phyloP scores from a whole-genome alignment of 2,797 vertebrate species.

The Anas georgica region DNA sequence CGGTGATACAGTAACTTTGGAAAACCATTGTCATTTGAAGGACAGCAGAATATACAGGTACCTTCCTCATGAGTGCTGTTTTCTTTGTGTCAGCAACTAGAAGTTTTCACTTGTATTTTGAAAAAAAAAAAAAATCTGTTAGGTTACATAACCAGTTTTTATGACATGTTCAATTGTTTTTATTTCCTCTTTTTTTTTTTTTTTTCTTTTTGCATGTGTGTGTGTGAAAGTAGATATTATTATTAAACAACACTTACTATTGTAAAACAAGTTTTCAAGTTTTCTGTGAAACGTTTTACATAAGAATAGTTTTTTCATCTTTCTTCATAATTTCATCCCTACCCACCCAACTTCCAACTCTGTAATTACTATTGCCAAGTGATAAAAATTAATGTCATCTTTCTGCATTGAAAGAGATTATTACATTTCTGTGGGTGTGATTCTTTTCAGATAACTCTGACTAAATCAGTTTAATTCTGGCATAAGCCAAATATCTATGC shows the following conservation, averaged over 20 bases:
- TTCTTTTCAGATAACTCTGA: not conserved
- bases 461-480: not conserved
- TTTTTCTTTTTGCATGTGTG: no score
- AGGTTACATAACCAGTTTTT: not conserved
- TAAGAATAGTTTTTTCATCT: not conserved
- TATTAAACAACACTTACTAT: not conserved
- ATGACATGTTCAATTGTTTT: not conserved
- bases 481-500: not conserved
- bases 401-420: not conserved
- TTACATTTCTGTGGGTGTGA: not conserved
- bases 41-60: not conserved
- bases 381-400: not conserved
- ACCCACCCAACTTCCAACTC: not conserved
- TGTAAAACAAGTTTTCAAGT: not conserved
- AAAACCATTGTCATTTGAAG: not conserved
- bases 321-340: not conserved
- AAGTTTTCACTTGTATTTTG: not conserved
- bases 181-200: not conserved
- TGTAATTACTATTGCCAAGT: not conserved
- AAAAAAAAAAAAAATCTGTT: not conserved
- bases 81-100: not conserved
- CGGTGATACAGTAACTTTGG: not conserved
- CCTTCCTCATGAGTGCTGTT: not conserved
- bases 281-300: not conserved
- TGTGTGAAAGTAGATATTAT: not conserved